A percentile compares a stretch with the other conserved stretches of the same genome.
Evolutionary conservation across 2,113 vertebrate genomes (phyloP).

Genomic region (Takifugu bimaculatus): DNA sequence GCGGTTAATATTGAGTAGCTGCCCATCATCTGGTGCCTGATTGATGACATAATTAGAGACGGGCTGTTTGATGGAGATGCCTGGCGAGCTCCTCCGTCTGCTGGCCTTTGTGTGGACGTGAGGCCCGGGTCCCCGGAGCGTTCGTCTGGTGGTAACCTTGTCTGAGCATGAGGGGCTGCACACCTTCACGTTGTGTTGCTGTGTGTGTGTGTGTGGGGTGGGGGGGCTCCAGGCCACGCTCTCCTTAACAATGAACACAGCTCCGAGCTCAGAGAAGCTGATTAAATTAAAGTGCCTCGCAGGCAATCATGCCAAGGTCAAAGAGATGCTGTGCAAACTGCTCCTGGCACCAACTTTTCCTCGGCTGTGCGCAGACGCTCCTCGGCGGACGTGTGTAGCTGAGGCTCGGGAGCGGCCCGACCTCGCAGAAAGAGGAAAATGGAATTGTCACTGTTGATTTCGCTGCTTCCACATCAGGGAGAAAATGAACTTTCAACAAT

Average conservation of each 20-base stretch:
- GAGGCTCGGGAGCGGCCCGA: constrained; percentile 28
- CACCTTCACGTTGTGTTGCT: constrained; percentile 29
- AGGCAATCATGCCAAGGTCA: constrained; percentile 77
- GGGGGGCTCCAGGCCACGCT: constrained; percentile 26
- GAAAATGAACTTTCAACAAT: constrained; percentile 62
- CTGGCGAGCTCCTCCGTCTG: constrained; percentile 60
- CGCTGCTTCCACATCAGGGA: constrained; percentile 48
- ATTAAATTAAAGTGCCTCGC: constrained; percentile 79
- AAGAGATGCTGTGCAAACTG: constrained; percentile 65
- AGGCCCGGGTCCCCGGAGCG: constrained; percentile 51
- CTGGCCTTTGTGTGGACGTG: constrained; percentile 25
- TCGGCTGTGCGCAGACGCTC: constrained; percentile 49
- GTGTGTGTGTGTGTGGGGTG: constrained; percentile 24
- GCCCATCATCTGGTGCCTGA: constrained; percentile 62
- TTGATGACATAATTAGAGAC: constrained; percentile 73
- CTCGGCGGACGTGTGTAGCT: constrained; percentile 62
- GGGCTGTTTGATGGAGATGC: constrained; percentile 66
- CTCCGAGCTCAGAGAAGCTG: constrained; percentile 66
- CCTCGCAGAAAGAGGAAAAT: constrained; percentile 60
- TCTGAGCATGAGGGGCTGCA: constrained; percentile 34
- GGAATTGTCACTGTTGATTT: constrained; percentile 75
- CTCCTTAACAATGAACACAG: constrained; percentile 71
- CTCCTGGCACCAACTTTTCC: constrained; percentile 65
- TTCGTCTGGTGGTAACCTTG: constrained; percentile 53
- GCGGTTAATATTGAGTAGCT: constrained; percentile 66